A percentile compares a stretch with the other conserved stretches of the same genome.
Evolutionary conservation across 2,888 invertebrate genomes (phyloP).

Genomic region (Antitype chi): DNA sequence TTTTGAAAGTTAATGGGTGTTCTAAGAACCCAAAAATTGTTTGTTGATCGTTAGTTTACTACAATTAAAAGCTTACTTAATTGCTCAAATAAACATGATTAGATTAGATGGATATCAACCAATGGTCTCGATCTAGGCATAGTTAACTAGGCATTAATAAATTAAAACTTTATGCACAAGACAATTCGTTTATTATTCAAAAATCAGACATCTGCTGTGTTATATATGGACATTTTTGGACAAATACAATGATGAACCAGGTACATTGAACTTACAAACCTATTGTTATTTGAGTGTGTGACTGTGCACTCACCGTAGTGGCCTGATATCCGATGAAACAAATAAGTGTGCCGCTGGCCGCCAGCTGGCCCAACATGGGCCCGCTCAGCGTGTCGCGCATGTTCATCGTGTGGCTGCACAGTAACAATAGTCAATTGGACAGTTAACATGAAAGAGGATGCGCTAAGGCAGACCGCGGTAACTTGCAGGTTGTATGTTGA

Average conservation of each 20-base stretch:
- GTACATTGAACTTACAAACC: slow-evolving; percentile 1
- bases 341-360: slow-evolving; percentile 81
- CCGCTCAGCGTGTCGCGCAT: slow-evolving; percentile 78
- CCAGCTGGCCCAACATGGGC: slow-evolving; percentile 84
- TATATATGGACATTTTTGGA: neutral
- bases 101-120: neutral
- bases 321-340: slow-evolving; percentile 85
- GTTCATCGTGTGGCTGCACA: slow-evolving; percentile 75
- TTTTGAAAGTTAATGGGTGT: no score
- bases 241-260: neutral
- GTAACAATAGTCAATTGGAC: neutral
- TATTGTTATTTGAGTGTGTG: neutral
- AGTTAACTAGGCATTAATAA: neutral
- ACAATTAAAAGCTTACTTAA: no score
- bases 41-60: no score
- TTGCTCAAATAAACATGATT: no score
- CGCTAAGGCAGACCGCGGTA: no score
- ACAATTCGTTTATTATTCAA: neutral
- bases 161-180: neutral
- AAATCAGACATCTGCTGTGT: neutral
- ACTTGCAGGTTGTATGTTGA: no score
- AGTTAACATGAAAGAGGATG: neutral
- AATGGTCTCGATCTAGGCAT: neutral
- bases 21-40: no score
- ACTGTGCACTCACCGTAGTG: slow-evolving; percentile 78